Evolutionary conservation across 1,140 invertebrate genomes (phyloP).

Genomic region (Diorhabda sublineata): DNA sequence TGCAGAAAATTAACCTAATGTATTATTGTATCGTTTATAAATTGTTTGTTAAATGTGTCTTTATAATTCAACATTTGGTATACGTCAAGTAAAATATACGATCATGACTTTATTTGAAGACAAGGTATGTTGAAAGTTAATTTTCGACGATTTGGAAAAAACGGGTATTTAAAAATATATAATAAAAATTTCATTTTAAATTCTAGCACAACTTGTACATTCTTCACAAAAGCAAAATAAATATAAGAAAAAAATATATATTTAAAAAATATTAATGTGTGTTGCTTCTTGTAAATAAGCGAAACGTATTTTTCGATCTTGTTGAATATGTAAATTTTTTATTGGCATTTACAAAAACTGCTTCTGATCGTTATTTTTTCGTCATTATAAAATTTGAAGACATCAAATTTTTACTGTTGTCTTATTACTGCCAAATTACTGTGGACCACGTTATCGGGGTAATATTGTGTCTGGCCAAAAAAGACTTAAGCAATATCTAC

Average conservation of each 20-base stretch:
- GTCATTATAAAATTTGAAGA: not conserved
- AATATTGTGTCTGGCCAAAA: too few relatives aligned
- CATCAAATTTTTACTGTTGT: not conserved
- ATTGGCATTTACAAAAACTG: conserved; percentile 17
- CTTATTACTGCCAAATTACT: conserved; percentile 32
- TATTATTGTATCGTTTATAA: too few relatives aligned
- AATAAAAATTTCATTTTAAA: not conserved
- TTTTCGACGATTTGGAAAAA: not conserved
- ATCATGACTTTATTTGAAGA: too few relatives aligned
- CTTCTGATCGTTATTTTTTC: conserved; percentile 13
- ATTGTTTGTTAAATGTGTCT: too few relatives aligned
- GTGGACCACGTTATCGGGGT: conserved; percentile 27
- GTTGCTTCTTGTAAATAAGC: conserved; percentile 28
- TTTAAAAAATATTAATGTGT: conserved; percentile 7
- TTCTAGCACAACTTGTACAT: conserved; percentile 11
- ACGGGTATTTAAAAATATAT: not conserved
- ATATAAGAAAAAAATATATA: conserved; percentile 20
- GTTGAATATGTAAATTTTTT: conserved; percentile 20
- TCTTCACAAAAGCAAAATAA: conserved; percentile 26
- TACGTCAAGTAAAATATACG: too few relatives aligned
- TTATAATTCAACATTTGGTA: too few relatives aligned
- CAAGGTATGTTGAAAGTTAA: too few relatives aligned
- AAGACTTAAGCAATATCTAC: too few relatives aligned
- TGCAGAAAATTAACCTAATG: too few relatives aligned
- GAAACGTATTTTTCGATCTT: conserved; percentile 28